Percentiles rank a stretch among this genome's conserved stretches.
phyloP scores from a whole-genome alignment of 2,888 invertebrate species.

The Brachyptera putata region DNA sequence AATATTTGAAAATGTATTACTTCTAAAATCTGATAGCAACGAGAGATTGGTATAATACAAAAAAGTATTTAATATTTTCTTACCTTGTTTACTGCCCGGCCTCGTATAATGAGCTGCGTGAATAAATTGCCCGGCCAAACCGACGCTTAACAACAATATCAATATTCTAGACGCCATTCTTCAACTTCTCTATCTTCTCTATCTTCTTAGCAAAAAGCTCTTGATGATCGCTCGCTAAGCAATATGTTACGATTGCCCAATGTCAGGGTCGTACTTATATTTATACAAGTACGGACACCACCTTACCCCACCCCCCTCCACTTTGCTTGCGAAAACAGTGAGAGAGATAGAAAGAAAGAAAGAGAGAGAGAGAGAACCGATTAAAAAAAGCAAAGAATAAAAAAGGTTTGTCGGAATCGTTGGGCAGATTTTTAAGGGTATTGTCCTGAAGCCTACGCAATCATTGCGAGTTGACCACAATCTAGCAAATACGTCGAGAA shows the following conservation, averaged over 20 bases:
- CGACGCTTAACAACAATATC: not conserved
- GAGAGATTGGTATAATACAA: no score
- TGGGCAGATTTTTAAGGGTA: slow-evolving; percentile 13
- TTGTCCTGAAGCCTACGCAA: slow-evolving; percentile 17
- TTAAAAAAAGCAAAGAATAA: not conserved
- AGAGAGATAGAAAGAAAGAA: not conserved
- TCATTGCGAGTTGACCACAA: not conserved
- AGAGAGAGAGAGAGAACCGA: no score
- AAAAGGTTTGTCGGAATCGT: not conserved
- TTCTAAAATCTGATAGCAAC: no score
- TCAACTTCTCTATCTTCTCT: not conserved
- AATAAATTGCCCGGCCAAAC: not conserved
- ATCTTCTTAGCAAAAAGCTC: no score
- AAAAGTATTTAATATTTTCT: no score
- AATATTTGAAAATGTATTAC: no score
- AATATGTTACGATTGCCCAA: slow-evolving; percentile 8
- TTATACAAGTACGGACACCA: slow-evolving; percentile 2
- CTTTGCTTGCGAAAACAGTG: not conserved
- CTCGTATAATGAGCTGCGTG: not conserved
- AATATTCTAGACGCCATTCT: not conserved
- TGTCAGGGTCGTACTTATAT: slow-evolving; percentile 21
- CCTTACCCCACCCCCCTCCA: slow-evolving; percentile 7
- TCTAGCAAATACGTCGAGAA: not conserved
- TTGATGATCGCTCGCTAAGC: no score
- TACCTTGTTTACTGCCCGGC: not conserved